Evolutionary conservation across 1,140 invertebrate species (phyloP).

Genomic region (Littorina saxatilis): DNA sequence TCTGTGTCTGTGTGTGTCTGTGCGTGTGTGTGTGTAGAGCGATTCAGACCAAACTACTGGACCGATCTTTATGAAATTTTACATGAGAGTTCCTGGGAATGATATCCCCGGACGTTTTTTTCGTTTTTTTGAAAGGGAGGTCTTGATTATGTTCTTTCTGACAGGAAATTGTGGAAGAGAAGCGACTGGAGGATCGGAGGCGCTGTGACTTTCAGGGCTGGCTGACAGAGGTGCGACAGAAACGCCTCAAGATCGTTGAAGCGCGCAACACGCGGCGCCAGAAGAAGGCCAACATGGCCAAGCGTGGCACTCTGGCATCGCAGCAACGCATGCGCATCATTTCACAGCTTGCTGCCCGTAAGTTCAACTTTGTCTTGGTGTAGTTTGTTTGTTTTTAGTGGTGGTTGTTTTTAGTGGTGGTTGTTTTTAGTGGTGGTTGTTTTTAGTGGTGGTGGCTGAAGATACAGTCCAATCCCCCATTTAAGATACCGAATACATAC

Average conservation of each 20-base stretch:
- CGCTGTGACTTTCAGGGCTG: slow-evolving; percentile 82
- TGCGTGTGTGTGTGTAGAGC: no score
- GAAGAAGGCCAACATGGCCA: slow-evolving; percentile 90
- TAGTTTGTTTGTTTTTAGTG: neutral
- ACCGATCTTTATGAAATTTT: no score
- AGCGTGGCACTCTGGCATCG: slow-evolving; percentile 90
- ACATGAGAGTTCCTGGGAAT: no score
- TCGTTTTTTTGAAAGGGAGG: no score
- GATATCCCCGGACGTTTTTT: no score
- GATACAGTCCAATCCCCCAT: neutral
- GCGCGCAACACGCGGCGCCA: slow-evolving; percentile 84
- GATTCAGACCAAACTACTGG: no score
- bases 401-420: no score
- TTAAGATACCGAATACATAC: no score
- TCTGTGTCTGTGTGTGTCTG: no score
- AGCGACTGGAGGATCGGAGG: slow-evolving; percentile 60
- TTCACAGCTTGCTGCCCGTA: slow-evolving; percentile 85
- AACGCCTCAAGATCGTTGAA: slow-evolving; percentile 82
- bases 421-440: no score
- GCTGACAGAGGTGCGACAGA: slow-evolving; percentile 82
- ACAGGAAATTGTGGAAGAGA: slow-evolving; percentile 76
- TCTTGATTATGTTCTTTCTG: slow-evolving; percentile 45
- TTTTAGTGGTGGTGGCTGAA: no score
- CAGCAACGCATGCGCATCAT: slow-evolving; percentile 96
- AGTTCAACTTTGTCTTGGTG: neutral